Percentiles rank a stretch among this genome's conserved stretches.
Conservation (phyloP, 2,888 invertebrate species). For the Andrena flavipes region DNA sequence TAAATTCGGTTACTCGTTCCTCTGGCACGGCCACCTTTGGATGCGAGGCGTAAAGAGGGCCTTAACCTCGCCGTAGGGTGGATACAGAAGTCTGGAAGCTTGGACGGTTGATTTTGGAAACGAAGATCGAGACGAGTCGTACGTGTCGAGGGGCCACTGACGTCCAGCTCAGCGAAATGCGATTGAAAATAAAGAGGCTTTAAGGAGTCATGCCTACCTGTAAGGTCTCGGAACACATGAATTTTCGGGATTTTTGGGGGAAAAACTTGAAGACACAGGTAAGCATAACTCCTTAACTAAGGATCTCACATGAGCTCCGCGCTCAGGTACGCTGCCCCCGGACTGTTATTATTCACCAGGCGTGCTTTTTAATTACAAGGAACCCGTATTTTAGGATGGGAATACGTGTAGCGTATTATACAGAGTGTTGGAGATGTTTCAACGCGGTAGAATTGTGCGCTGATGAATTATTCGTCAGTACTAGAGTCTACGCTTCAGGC, state of each 20-base stretch:
- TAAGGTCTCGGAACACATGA: not conserved
- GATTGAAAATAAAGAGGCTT: constrained; percentile 75
- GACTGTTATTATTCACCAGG: constrained; percentile 8
- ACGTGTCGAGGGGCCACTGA: constrained; percentile 62
- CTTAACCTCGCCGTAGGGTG: constrained; percentile 32
- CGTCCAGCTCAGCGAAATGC: constrained; percentile 70
- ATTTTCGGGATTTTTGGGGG: no score
- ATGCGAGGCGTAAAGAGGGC: constrained; percentile 43
- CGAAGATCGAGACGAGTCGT: constrained; percentile 60
- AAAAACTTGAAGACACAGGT: no score
- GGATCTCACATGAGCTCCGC: constrained; percentile 11
- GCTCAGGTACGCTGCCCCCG: not conserved
- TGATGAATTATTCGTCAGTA: no score
- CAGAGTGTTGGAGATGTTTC: no score
- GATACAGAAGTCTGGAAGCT: constrained; percentile 43
- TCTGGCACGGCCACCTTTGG: constrained; percentile 13
- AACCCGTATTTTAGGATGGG: not conserved
- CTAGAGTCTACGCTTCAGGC: no score
- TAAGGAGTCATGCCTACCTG: constrained; percentile 29
- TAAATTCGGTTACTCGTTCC: constrained; percentile 33
- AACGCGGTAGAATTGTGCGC: no score
- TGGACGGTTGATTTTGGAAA: constrained; percentile 68
- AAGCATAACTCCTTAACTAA: not conserved
- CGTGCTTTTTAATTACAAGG: not conserved
- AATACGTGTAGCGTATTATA: not conserved